These are phyloP conservation scores for Syngnathus typhle DNA, from an alignment of 2,113 vertebrate species.

Conservation along the genomic window DNA sequence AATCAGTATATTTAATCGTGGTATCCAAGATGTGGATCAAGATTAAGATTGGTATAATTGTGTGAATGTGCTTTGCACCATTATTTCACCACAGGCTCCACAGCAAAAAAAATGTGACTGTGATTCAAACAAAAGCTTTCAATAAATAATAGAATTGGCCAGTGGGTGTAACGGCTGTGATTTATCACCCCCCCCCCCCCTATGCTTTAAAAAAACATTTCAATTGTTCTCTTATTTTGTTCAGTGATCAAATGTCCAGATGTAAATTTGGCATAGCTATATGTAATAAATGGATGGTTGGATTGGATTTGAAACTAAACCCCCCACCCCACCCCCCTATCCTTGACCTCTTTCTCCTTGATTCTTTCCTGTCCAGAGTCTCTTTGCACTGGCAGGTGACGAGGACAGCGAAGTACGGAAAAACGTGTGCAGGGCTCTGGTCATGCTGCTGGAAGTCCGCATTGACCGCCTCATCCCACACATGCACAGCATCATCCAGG, in stretches of 20 bases:
- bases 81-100: background rate
- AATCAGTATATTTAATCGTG: too few species aligned
- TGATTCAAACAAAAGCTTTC: background rate
- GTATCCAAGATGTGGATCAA: too few species aligned
- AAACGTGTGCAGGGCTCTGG: conserved; percentile 88
- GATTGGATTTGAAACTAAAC: background rate
- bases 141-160: background rate
- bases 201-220: too few species aligned
- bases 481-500: conserved; percentile 97
- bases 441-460: conserved; percentile 91
- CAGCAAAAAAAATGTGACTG: background rate
- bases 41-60: background rate
- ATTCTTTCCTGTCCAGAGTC: conserved; percentile 67
- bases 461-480: conserved; percentile 91
- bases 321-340: too few species aligned
- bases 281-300: too few species aligned
- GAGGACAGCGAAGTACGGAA: conserved; percentile 91
- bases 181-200: too few species aligned
- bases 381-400: conserved; percentile 86
- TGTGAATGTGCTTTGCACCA: conserved; percentile 1
- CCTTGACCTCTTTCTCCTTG: background rate
- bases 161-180: background rate
- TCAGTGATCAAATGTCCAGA: background rate
- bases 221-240: background rate
- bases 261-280: background rate